These are phyloP conservation scores for Megalops atlanticus DNA, from an alignment of 2,113 vertebrate species.

Conservation along the genomic window DNA sequence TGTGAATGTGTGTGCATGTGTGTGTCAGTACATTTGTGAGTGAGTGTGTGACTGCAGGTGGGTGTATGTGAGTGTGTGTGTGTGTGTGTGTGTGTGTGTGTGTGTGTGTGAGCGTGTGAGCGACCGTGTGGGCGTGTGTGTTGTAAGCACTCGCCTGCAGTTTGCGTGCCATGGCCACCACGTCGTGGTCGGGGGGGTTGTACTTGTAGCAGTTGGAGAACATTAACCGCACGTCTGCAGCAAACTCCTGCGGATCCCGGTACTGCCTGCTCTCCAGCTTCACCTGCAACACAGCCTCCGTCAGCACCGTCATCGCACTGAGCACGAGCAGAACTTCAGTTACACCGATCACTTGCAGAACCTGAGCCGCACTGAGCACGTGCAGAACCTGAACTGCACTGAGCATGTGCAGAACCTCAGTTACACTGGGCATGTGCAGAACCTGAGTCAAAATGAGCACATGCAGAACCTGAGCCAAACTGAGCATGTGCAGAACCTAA, in stretches of 20 bases:
- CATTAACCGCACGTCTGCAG: conserved; percentile 89
- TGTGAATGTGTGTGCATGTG: not conserved
- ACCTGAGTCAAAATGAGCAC: not conserved
- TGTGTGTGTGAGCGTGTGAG: not conserved
- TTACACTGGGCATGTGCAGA: not conserved
- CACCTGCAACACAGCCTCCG: conserved; percentile 61
- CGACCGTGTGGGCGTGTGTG: not conserved
- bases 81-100: conserved; percentile 2
- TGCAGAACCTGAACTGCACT: not conserved
- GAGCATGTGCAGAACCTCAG: not conserved
- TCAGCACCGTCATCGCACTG: not conserved
- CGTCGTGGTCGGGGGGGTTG: conserved; percentile 92
- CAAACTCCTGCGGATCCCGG: conserved; percentile 87
- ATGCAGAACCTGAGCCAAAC: not conserved
- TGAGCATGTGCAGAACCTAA: not conserved
- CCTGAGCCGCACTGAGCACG: no score
- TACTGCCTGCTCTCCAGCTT: conserved; percentile 87
- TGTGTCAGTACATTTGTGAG: no score
- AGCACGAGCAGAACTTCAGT: not conserved
- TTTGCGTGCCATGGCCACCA: conserved; percentile 88
- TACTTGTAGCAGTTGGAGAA: conserved; percentile 98
- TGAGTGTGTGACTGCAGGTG: no score
- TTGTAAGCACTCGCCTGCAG: conserved; percentile 76
- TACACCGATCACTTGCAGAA: not conserved
- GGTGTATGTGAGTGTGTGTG: not conserved